Percentiles rank a stretch among this genome's conserved stretches.
Conservation (phyloP, 1,140 invertebrate genomes). For the Drosophila littoralis region DNA sequence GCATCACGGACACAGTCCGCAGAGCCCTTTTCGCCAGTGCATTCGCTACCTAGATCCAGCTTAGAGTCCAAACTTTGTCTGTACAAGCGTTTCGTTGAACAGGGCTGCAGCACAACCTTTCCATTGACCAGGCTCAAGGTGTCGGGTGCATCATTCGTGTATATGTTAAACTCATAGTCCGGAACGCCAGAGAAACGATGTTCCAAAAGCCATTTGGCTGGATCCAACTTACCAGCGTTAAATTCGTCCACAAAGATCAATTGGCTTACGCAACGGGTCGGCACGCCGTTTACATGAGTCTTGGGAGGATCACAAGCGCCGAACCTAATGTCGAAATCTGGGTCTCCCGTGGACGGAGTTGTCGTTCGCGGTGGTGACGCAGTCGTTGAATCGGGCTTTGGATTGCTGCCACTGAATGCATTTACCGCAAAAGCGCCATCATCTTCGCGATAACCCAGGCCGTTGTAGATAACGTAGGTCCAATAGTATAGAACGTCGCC, state of each 20-base stretch:
- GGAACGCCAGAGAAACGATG: constrained; percentile 79
- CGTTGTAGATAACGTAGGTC: constrained; percentile 89
- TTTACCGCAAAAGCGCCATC: constrained; percentile 86
- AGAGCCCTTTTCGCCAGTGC: constrained; percentile 84
- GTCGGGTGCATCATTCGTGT: constrained; percentile 86
- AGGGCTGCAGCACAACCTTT: constrained; percentile 86
- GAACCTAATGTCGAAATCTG: constrained; percentile 46
- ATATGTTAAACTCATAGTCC: constrained; percentile 88
- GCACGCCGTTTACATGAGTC: constrained; percentile 58
- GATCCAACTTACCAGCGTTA: constrained; percentile 61
- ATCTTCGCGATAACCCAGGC: constrained; percentile 87
- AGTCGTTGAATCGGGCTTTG: background rate
- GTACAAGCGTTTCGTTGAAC: constrained; percentile 85
- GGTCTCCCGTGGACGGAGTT: background rate
- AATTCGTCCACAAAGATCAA: constrained; percentile 86
- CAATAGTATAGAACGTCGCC: constrained; percentile 91
- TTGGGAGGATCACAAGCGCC: constrained; percentile 39
- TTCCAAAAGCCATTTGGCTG: constrained; percentile 81
- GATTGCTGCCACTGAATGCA: constrained; percentile 62
- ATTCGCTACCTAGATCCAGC: constrained; percentile 83
- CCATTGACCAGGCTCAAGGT: constrained; percentile 86
- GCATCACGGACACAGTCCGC: constrained; percentile 83
- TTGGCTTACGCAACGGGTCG: constrained; percentile 85
- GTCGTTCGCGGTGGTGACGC: background rate
- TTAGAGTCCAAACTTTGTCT: constrained; percentile 77